Conservation (phyloP, 2,797 vertebrate species). For the Muscicapa comitata region DNA sequence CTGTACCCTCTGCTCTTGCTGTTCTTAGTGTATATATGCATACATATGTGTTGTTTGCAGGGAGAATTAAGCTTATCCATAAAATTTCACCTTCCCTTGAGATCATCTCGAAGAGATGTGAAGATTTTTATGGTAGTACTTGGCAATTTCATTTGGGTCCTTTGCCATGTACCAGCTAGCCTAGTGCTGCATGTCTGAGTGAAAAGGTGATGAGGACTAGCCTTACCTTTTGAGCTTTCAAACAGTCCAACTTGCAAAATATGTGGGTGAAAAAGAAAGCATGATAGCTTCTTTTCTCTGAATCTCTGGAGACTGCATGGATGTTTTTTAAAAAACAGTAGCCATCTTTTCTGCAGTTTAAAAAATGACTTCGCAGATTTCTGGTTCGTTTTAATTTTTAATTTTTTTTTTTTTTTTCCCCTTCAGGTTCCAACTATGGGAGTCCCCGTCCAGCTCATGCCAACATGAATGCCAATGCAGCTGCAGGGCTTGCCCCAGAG, state of each 20-base stretch:
- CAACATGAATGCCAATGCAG: constrained; percentile 88
- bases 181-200: not conserved
- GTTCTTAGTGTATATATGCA: not conserved
- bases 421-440: constrained; percentile 87
- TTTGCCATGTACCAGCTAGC: fast-evolving
- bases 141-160: not conserved
- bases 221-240: not conserved
- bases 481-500: constrained; percentile 92
- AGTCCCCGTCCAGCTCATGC: constrained; percentile 87
- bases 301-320: not conserved
- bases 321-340: not conserved
- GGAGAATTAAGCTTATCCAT: not conserved
- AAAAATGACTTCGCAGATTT: not conserved
- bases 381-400: fast-evolving
- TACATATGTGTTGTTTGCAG: not conserved
- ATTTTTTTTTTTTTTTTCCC: not conserved
- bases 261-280: not conserved
- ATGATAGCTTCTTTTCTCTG: not conserved
- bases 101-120: not conserved
- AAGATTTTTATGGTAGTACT: not conserved
- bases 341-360: not conserved
- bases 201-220: not conserved
- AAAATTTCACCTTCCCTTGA: not conserved
- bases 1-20: not conserved
- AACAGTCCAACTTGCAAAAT: not conserved